phyloP scores from a whole-genome alignment of 2,797 vertebrate genomes.

The Tympanoctomys barrerae region DNA sequence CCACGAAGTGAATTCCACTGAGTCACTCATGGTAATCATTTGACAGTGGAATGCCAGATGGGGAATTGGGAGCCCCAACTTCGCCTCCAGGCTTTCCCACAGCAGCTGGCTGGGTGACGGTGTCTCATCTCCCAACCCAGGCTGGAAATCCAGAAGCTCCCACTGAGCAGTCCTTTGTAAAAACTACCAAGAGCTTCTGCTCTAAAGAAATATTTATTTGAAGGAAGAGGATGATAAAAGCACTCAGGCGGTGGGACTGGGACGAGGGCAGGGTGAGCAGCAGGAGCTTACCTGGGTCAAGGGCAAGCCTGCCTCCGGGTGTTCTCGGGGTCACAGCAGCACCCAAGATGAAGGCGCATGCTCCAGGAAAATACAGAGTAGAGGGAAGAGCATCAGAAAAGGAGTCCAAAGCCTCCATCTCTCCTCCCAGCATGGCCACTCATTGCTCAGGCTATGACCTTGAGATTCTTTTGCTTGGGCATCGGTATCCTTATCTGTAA shows the following conservation, averaged over 20 bases:
- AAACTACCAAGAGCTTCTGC: background rate
- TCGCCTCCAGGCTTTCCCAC: background rate
- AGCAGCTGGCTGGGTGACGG: background rate
- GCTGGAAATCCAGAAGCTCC: background rate
- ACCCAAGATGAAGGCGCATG: background rate
- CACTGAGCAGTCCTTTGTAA: background rate
- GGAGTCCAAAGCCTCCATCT: background rate
- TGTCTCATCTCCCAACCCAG: background rate
- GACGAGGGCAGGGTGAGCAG: background rate
- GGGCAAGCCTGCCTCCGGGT: background rate
- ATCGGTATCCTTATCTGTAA: background rate
- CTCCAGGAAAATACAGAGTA: background rate
- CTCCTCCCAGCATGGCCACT: background rate
- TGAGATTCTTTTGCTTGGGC: background rate
- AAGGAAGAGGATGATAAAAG: background rate
- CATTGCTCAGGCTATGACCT: background rate
- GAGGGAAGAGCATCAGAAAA: background rate
- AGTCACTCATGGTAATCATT: background rate
- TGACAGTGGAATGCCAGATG: background rate
- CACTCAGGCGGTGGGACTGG: rapidly evolving
- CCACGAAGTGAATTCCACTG: background rate
- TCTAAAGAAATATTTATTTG: background rate
- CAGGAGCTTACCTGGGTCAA: background rate
- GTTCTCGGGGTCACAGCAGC: background rate
- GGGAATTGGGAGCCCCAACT: background rate